phyloP scores from a whole-genome alignment of 2,113 vertebrate genomes.

The Pipra filicauda region DNA sequence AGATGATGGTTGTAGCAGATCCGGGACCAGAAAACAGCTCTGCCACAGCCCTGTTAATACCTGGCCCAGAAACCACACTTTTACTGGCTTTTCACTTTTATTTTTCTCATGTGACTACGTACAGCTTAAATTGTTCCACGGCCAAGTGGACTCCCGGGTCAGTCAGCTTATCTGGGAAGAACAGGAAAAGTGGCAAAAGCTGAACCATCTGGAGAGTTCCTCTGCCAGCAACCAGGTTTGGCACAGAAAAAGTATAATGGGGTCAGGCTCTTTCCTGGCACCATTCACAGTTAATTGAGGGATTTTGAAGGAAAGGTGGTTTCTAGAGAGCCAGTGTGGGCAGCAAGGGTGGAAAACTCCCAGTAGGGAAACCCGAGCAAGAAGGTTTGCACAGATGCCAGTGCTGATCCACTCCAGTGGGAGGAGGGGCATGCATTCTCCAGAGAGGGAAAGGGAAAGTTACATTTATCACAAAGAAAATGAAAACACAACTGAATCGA shows the following conservation, averaged over 20 bases:
- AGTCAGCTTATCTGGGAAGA: neutral
- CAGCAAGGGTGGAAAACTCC: neutral
- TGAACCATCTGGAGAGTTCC: neutral
- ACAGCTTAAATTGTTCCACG: neutral
- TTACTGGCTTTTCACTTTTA: neutral
- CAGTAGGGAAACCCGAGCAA: neutral
- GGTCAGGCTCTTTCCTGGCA: neutral
- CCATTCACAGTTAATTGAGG: neutral
- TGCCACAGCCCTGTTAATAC: neutral
- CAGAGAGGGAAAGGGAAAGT: neutral
- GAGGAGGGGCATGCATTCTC: neutral
- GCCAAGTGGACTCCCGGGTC: neutral
- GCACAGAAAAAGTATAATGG: neutral
- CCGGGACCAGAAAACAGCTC: neutral
- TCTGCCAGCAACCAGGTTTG: neutral
- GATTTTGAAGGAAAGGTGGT: conserved; percentile 8
- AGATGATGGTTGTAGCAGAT: neutral
- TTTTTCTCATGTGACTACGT: neutral
- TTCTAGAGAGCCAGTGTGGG: neutral
- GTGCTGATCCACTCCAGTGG: rapidly evolving
- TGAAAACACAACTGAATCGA: neutral
- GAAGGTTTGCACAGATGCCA: neutral
- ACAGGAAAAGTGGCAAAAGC: neutral
- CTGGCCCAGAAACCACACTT: neutral
- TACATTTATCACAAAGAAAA: neutral